Base-by-base conservation (phyloP, 2,888 invertebrate species). In the Phyllotreta cruciferae region DNA sequence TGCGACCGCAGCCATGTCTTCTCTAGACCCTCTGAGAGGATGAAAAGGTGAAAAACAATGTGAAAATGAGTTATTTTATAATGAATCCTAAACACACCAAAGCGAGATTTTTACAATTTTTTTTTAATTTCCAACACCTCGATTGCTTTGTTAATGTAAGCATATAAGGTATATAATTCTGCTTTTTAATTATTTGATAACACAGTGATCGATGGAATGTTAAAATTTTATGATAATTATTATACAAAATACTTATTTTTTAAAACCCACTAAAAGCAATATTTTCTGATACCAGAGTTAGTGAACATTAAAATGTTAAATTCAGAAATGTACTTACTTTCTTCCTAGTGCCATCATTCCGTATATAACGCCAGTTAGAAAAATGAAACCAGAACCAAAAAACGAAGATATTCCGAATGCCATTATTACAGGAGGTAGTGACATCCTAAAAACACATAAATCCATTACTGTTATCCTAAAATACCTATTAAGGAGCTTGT, bases 321-420 rank as follows among this genome's bases (percentile, higher is more conserved):
- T 14, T 1, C 11, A 36, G 36, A 5, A 47, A 63, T 62, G 45
- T 63, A 90, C 94, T 90, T 83, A 96, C 96, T 97, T 97, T 83
- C 90, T 94, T 70, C 97, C 97, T 67, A 97, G 86, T 56, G 95
- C 90, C 93, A 97, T 94, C 88, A 96, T 89, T 73, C 95, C 96
- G 81, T 97, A 97, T 63, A 96, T 83, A 67, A 93, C 86, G 62
- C 96, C 97, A 60, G 95, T 93, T 24, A 85, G 88, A 81, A 97
- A 93, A 77, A 98, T 91, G 67, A 94, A 83, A 11, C 94, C 94
- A 80, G 93, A 90, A 70, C 95, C 96, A 78, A 97, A 89, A 78
- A 94, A 84, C 70, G 92, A 93, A 77, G 88, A 86, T 66, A 93
- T 68, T 47, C 88, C 88, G 67, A 88, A 84, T 80, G 92, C 92